Evolutionary conservation across 2,888 invertebrate species (phyloP).

Genomic region (Mythimna loreyi): DNA sequence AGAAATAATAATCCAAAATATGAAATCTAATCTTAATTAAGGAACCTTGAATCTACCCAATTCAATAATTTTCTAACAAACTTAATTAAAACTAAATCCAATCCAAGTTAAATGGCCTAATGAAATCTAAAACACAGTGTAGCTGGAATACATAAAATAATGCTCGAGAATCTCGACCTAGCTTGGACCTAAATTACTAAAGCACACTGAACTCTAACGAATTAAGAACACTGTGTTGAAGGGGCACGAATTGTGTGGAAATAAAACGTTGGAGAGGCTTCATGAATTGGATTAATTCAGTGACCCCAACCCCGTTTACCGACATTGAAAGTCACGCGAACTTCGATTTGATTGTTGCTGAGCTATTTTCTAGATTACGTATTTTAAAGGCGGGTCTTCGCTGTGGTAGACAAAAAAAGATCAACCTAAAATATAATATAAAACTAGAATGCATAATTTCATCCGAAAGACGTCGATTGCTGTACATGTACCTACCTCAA

Average conservation of each 20-base stretch:
- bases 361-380: slow-evolving; percentile 29
- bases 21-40: slow-evolving; percentile 19
- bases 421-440: no score
- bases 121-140: slow-evolving; percentile 36
- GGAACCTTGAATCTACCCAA: background rate
- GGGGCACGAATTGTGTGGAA: slow-evolving; percentile 60
- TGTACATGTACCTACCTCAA: no score
- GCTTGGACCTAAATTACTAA: slow-evolving; percentile 46
- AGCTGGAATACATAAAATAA: slow-evolving; percentile 34
- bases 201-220: slow-evolving; percentile 55
- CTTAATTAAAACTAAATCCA: slow-evolving; percentile 45
- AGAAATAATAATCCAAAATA: background rate
- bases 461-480: no score
- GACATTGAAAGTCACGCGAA: slow-evolving; percentile 77
- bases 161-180: slow-evolving; percentile 39
- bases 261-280: slow-evolving; percentile 74
- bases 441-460: no score
- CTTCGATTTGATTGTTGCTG: slow-evolving; percentile 59
- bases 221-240: slow-evolving; percentile 59
- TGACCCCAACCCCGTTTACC: slow-evolving; percentile 77
- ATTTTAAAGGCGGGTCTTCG: background rate
- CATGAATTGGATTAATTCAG: slow-evolving; percentile 78
- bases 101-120: slow-evolving; percentile 31
- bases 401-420: no score
- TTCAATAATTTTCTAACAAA: slow-evolving; percentile 25